Conservation (phyloP, 2,797 vertebrate species). For the Molossus alvarezi region DNA sequence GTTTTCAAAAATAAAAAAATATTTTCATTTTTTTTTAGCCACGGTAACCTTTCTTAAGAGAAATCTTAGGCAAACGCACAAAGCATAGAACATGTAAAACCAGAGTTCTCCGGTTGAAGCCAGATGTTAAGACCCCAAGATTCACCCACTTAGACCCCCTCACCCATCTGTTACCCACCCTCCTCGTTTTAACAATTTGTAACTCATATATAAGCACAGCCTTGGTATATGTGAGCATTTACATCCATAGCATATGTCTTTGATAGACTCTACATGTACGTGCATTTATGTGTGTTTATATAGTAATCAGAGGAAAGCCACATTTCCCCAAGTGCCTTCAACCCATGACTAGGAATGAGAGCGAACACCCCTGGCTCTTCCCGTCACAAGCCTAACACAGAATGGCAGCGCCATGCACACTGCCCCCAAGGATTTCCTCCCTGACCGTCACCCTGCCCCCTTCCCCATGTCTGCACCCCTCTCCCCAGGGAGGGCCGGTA, state of each 20-base stretch:
- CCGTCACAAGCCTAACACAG: not conserved
- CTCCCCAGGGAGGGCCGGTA: not conserved
- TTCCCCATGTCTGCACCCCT: not conserved
- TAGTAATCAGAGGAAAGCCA: not conserved
- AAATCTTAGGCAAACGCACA: not conserved
- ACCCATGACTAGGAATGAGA: not conserved
- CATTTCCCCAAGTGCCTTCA: not conserved
- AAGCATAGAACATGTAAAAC: not conserved
- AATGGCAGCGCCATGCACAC: not conserved
- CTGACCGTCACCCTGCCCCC: rapidly evolving
- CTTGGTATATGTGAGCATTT: not conserved
- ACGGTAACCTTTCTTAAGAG: not conserved
- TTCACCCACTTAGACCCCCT: not conserved
- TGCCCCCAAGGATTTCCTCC: not conserved
- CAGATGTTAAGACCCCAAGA: not conserved
- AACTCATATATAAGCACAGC: not conserved
- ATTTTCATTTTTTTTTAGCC: not conserved
- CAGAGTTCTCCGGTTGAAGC: not conserved
- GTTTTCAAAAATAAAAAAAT: not conserved
- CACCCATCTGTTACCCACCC: not conserved
- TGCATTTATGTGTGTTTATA: not conserved
- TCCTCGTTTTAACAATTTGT: not conserved
- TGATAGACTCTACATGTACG: not conserved
- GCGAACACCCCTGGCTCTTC: not conserved
- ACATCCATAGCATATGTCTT: not conserved